Base-by-base conservation (phyloP, 2,797 vertebrate species). In the Aldrovandia affinis region DNA sequence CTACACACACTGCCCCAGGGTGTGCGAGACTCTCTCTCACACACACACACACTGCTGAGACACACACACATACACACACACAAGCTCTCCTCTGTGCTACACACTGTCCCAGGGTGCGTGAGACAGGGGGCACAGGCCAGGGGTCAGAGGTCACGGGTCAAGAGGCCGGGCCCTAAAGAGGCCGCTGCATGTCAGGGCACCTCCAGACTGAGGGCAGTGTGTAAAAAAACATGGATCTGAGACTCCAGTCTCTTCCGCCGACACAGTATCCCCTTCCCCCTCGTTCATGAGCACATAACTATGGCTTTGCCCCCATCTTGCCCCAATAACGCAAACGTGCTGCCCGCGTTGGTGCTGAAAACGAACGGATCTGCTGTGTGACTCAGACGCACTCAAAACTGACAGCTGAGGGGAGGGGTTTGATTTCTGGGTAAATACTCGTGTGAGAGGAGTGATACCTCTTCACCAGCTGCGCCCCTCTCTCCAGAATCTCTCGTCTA, bases 391-490 rank as follows among this genome's bases (percentile, higher is more conserved):
- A 79, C 80, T 80, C 25, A 82, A 73, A 82, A 70, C 80, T 42
- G 25, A 63, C 42, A 86, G 39, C 3, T 20, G 52, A 61, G 80
- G 79, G 59, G 81, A 84, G 78, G 61, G 80, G 80, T 80, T 81
- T 81, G n/a, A 63, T 52, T 83, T 63, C 61, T 63, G 87, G 84
- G 83, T 90, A 89, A 92, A 94, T 89, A 93, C 88, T 88, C 93
- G 92, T 54, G 88, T 59, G 61, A 91, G 81, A 90, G 94, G 89
- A 93, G 94, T 95, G 91, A 92, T 94, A 97, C 96, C 96, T 93
- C 95, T 94, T 95, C 92, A 96, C 96, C 96, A 97, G 95, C 95
- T 96, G 95, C 95, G 96, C 96, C 96, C 90, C 95, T 95, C 93
- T 95, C 96, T 94, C 96, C 95, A 92, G 95, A 90, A 39, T 70